Base-by-base conservation (phyloP, 2,113 vertebrate species). In the Malurus cyaneus region DNA sequence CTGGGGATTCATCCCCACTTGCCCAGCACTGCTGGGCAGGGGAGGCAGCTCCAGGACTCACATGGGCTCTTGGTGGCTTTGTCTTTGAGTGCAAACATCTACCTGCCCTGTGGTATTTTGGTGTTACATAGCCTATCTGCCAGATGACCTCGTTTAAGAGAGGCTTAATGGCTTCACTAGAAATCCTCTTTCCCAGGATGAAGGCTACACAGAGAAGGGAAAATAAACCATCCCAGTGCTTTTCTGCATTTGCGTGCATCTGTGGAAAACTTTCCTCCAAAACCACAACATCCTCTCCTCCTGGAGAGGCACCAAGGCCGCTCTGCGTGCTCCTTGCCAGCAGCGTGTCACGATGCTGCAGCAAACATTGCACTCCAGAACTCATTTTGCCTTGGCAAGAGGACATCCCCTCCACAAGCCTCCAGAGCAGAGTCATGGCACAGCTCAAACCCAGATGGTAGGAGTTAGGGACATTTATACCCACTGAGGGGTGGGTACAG, bases 131-230 rank as follows among this genome's bases (percentile, higher is more conserved):
- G 78, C 46, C 70, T 47, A 12, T n/a, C 71, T 86, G 54, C 12
- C 56, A 80, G 71, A 71, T 66, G 62, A 69, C 42, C 46, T 89
- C 42, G 15, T 59, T 83, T 80, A 47, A 2, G 0, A n/a, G 47
- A 15, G 29, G 54, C 46, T 91, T 88, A 94, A 88, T 3, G 0
- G 57, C 23, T 92, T 72, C 79, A 29, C 18, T 47, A 73, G 52
- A 88, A 94, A 95, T 77, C 60, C 47, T 52, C 76, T 86, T 94
- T 88, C 54, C 71, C 52, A 77, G n/a, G 62, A 70, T 19, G 59
- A 88, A 42, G 77, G 60, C 39, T 28, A 20, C 11, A 29, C 0
- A 54, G 36, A 66, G 53, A 29, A 46, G 25, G 36, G 26, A 42
- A 89, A 72, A 66, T 28, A 41, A 92, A 73, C 72, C 80, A 50